Percentiles rank a stretch among this genome's conserved stretches.
Evolutionary conservation across 2,797 vertebrate genomes (phyloP).

Genomic region (Danio kyathit): DNA sequence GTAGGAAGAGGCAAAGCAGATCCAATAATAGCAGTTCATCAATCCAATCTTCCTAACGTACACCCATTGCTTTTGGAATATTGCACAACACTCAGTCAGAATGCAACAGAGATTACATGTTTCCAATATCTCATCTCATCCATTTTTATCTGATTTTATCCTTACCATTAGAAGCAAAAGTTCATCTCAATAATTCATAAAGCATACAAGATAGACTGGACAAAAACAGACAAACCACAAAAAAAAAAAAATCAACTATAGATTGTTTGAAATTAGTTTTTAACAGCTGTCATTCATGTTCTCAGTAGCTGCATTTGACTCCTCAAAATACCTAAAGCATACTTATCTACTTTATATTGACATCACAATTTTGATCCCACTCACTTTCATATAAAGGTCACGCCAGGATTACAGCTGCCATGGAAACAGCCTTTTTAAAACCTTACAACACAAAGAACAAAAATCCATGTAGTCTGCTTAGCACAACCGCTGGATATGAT

Average conservation of each 20-base stretch:
- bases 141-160: neutral
- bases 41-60: neutral
- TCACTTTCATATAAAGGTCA: conserved; percentile 42
- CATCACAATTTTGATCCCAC: conserved; percentile 40
- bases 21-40: neutral
- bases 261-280: neutral
- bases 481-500: neutral
- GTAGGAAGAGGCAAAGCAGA: neutral
- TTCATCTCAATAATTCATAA: neutral
- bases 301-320: neutral
- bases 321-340: neutral
- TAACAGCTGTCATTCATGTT: neutral
- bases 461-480: neutral
- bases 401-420: conserved; percentile 42
- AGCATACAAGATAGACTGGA: neutral
- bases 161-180: neutral
- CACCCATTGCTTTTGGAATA: conserved; percentile 2
- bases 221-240: too few species aligned
- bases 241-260: neutral
- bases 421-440: conserved; percentile 39
- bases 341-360: conserved; percentile 27
- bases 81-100: neutral
- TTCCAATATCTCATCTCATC: neutral
- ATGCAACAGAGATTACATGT: neutral
- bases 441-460: conserved; percentile 2